Percentiles rank a stretch among this genome's conserved stretches.
Evolutionary conservation across 2,797 vertebrate genomes (phyloP).

Genomic region (Pipistrellus nathusii): DNA sequence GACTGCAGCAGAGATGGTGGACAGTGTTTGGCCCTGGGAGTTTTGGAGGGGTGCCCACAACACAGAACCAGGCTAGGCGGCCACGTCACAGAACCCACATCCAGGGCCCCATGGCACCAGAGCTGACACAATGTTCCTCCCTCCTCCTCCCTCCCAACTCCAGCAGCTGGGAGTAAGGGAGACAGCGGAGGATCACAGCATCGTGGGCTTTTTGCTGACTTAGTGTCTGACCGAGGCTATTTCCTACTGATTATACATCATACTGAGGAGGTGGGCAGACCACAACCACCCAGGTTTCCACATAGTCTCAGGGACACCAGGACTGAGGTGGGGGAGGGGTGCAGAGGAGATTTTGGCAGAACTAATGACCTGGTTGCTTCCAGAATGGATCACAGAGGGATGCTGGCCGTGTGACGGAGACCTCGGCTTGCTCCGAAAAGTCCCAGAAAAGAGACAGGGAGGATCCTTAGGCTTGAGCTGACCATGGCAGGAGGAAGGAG

Average conservation of each 20-base stretch:
- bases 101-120: neutral
- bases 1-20: neutral
- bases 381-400: neutral
- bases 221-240: neutral
- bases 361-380: neutral
- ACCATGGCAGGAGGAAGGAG: neutral
- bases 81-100: neutral
- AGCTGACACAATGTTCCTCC: neutral
- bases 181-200: neutral
- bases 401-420: neutral
- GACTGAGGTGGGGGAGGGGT: neutral
- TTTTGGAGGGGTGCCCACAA: neutral
- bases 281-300: neutral
- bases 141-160: neutral
- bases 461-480: neutral
- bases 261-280: neutral
- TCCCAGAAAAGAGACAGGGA: neutral
- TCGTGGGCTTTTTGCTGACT: neutral
- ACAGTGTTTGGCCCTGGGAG: neutral
- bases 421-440: neutral
- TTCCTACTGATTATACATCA: neutral
- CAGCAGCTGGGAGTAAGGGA: neutral
- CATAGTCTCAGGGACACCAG: neutral
- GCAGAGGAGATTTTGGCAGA: neutral
- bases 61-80: neutral